Evolutionary conservation across 2,888 invertebrate species (phyloP), one percentile per base, ranked within the genome.

Genomic region (Rhamnusium bicolor): DNA sequence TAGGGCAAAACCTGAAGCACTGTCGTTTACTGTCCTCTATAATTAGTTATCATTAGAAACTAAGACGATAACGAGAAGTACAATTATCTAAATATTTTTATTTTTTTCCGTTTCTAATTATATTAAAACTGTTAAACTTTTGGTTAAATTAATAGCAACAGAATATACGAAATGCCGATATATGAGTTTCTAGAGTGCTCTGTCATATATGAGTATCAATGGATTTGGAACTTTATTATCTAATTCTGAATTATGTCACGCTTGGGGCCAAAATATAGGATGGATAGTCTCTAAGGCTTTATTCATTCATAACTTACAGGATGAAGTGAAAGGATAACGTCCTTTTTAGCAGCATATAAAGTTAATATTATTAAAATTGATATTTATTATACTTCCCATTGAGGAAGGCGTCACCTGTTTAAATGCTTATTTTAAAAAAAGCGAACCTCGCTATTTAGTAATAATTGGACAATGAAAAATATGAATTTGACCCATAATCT

Each of bases 231-330:
- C 71, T 65, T 71, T 71, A 66, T 65, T 66, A 66, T 71, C 65
- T 65, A 66, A 71, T 71, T 71, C 71, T 71, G 71, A 71, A 66
- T 71, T 71, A 71, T 71, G 46, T 49, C 56, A 58, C 65, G 12
- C 60, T 29, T 27, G 71, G 27, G 71, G 71, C 58, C 18, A 19
- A 54, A 71, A 66, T 61, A 46, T 32, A 61, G 61, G 21, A 61
- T n/a, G 47, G 61, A 47, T 24, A 46, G 46, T 61, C 61, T 21
- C 61, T 7, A 40, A 46, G 61, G 61, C 32, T 47, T 61, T 61
- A 61, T 61, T 46, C 61, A 61, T 46, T 61, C 47, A 61, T 46
- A 61, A 61, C 21, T 61, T 61, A 46, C 61, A 21, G 61, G 46
- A 61, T 46, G 46, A 1, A 61, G 40, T 27, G 61, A 21, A 61